phyloP scores from a whole-genome alignment of 2,888 invertebrate genomes.

The Ditylenchus weischeri region DNA sequence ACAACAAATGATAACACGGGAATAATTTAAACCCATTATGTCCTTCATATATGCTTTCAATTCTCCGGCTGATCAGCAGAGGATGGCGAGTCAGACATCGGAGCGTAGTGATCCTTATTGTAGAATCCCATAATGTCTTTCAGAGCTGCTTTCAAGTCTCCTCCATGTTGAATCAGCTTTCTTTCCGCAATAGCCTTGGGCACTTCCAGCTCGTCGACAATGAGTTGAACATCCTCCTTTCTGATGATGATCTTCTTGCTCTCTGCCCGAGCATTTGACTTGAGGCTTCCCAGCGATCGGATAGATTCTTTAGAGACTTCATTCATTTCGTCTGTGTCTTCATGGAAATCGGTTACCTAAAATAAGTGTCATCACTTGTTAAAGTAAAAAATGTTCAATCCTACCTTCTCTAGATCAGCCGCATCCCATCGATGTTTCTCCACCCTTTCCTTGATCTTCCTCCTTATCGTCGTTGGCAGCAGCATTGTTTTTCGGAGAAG shows the following conservation, averaged over 20 bases:
- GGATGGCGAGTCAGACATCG: no score
- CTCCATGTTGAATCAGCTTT: slow-evolving; percentile 83
- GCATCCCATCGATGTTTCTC: slow-evolving; percentile 21
- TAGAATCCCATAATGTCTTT: slow-evolving; percentile 61
- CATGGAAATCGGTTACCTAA: slow-evolving; percentile 33
- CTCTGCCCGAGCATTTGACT: slow-evolving; percentile 20
- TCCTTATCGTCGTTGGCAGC: slow-evolving; percentile 9
- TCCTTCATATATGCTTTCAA: no score
- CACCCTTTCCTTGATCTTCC: background rate
- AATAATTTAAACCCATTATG: no score
- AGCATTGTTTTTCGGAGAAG: background rate
- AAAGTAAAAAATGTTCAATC: background rate
- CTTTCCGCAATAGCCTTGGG: slow-evolving; percentile 79
- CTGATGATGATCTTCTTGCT: slow-evolving; percentile 71
- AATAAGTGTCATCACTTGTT: background rate
- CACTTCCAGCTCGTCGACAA: slow-evolving; percentile 90
- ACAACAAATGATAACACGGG: no score
- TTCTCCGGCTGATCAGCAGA: no score
- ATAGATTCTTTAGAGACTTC: slow-evolving; percentile 28
- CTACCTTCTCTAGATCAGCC: slow-evolving; percentile 19
- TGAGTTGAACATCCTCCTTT: slow-evolving; percentile 94
- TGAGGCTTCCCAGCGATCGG: slow-evolving; percentile 23
- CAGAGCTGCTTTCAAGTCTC: slow-evolving; percentile 83
- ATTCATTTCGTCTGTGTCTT: slow-evolving; percentile 32
- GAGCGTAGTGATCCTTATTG: no score